These are phyloP conservation scores for Caenorhabditis zanzibari DNA, from an alignment of 2,888 invertebrate genomes.

Conservation along the genomic window DNA sequence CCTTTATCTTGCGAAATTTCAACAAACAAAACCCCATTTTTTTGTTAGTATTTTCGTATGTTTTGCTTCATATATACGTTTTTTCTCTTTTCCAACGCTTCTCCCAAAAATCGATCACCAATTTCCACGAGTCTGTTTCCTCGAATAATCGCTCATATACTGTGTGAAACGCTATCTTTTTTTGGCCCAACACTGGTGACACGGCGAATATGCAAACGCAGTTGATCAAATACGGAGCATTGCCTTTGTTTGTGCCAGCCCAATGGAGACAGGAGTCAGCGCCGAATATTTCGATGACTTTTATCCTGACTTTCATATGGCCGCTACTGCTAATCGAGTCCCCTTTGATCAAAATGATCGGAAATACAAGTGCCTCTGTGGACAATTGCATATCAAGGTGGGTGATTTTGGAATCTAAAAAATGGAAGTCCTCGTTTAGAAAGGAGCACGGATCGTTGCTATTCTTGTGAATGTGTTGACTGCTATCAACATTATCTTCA, in stretches of 20 bases:
- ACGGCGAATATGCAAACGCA: conserved; percentile 67
- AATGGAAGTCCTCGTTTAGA: conserved; percentile 48
- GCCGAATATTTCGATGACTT: conserved; percentile 67
- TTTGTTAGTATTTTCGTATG: background rate
- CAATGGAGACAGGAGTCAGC: conserved; percentile 43
- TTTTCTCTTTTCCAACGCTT: conserved; percentile 5
- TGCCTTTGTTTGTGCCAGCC: conserved; percentile 59
- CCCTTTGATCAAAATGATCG: conserved; percentile 78
- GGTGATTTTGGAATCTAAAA: background rate
- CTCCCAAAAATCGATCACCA: conserved; percentile 38
- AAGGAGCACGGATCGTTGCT: conserved; percentile 74
- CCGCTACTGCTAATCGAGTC: conserved; percentile 64
- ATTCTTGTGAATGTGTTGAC: conserved; percentile 70
- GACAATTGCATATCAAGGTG: conserved; percentile 73
- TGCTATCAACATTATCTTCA: conserved; percentile 74
- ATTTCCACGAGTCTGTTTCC: conserved; percentile 39
- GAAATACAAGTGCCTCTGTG: conserved; percentile 74
- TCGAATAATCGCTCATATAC: conserved; percentile 49
- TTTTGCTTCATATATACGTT: conserved; percentile 8
- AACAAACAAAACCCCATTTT: background rate
- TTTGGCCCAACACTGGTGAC: conserved; percentile 44
- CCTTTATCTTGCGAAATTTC: conserved; percentile 11
- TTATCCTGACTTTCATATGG: conserved; percentile 63
- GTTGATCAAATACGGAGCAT: conserved; percentile 64
- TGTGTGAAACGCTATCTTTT: conserved; percentile 51